phyloP scores from a whole-genome alignment of 2,888 invertebrate genomes.

The Ceriagrion tenellum region DNA sequence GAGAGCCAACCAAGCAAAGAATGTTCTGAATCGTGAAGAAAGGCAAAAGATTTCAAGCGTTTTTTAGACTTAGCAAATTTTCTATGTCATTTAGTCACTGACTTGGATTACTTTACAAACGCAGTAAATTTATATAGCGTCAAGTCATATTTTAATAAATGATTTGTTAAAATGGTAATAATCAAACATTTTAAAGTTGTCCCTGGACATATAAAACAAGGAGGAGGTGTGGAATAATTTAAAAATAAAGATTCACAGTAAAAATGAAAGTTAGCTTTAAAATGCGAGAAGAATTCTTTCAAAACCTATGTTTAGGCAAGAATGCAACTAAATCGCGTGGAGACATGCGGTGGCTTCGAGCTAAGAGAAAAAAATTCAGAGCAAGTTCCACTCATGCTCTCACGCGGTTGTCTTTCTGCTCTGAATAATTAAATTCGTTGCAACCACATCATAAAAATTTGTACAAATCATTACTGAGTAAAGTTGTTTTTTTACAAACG shows the following conservation, averaged over 20 bases:
- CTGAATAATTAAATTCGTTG: slow-evolving; percentile 16
- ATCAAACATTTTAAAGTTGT: background rate
- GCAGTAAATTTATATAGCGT: background rate
- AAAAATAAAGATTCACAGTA: too few species aligned
- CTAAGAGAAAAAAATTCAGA: too few species aligned
- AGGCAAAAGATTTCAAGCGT: background rate
- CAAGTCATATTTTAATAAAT: slow-evolving; percentile 10
- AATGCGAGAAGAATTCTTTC: too few species aligned
- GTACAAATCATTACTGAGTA: background rate
- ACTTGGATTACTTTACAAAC: background rate
- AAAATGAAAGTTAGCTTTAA: too few species aligned
- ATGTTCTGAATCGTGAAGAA: background rate
- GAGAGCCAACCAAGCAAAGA: background rate
- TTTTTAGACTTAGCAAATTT: background rate
- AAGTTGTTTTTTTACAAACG: slow-evolving; percentile 19
- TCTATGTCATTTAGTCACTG: background rate
- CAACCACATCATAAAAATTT: background rate
- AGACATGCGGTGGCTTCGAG: too few species aligned
- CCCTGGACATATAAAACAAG: too few species aligned
- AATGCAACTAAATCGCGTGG: too few species aligned
- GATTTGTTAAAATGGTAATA: background rate
- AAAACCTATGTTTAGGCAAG: too few species aligned
- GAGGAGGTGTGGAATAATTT: too few species aligned
- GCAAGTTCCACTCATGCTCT: background rate
- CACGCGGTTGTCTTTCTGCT: background rate